These are phyloP conservation scores for Synanceia verrucosa DNA, from an alignment of 2,797 vertebrate genomes.

Conservation along the genomic window DNA sequence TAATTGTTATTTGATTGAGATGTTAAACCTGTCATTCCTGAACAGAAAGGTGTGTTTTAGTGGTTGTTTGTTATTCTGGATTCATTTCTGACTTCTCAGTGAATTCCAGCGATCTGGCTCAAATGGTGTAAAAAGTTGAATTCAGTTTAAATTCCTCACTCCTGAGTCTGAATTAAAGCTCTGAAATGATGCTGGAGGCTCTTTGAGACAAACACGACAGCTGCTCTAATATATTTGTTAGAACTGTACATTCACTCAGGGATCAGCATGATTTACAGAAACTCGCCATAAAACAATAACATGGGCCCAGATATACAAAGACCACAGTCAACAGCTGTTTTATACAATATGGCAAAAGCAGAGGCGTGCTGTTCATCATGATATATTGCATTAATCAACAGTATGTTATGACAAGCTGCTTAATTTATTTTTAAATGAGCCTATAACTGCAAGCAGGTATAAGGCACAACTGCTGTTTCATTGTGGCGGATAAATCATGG, in stretches of 20 bases:
- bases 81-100: too few species aligned
- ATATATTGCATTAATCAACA: slow-evolving; percentile 27
- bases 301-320: neutral
- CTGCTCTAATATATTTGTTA: too few species aligned
- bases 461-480: neutral
- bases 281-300: neutral
- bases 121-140: too few species aligned
- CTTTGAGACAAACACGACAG: too few species aligned
- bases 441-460: neutral
- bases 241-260: neutral
- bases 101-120: too few species aligned
- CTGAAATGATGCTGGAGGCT: too few species aligned
- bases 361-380: slow-evolving; percentile 26
- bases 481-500: neutral
- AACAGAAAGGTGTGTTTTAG: too few species aligned
- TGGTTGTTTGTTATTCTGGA: too few species aligned
- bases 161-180: too few species aligned
- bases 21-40: too few species aligned
- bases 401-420: slow-evolving; percentile 29
- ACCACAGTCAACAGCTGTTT: slow-evolving; percentile 26
- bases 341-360: slow-evolving; percentile 25
- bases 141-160: too few species aligned
- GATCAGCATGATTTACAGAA: neutral
- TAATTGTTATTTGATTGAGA: too few species aligned
- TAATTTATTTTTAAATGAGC: slow-evolving; percentile 10